Base-by-base conservation (phyloP, 2,113 vertebrate genomes). In the Nyctereutes procyonoides region DNA sequence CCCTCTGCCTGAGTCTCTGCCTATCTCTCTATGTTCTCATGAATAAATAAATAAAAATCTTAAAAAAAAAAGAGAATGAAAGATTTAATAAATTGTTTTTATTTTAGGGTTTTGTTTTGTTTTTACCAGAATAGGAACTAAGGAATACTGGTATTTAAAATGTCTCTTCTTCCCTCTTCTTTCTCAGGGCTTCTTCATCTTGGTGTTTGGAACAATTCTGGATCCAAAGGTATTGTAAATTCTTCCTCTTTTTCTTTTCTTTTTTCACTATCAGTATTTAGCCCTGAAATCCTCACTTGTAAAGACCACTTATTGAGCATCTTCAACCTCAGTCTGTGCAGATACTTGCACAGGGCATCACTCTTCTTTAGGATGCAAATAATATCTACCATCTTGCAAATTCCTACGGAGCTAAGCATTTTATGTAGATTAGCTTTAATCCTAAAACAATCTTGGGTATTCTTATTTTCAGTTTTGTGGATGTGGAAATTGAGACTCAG, bases 171-270 rank as follows among this genome's bases (percentile, higher is more conserved):
- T 56, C 19, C 24, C 35, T 62, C 15, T 79, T 91, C n/a, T 98
- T 98, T 98, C 55, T 90, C 56, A 99, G 99, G 99, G 99, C 8
- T 98, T 99, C 96, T 99, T 99, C 97, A 98, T 99, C 93, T 96
- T 99, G 88, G 71, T 98, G 62, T 99, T 99, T 98, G 99, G 98
- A 86, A 99, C 98, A 1, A 98, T 99, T 95, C 98, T 99, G 97
- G 99, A 99, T 74, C 98, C 98, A 28, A 99, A 99, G 98, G 99
- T 99, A 99, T n/a, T 14, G 6, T 55, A 74, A 79, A 43, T 79
- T 74, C 1, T 94, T 43, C 2, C 5, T 80, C 24, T 15, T 32
- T 14, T 2, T 32, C 13, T 13, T 15, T 55, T 55, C n/a, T 30
- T 87, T 69, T 43, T n/a, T 43, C 3, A 1, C 73, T 65, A 3